phyloP scores from a whole-genome alignment of 2,797 vertebrate genomes.

The Carapus acus region DNA sequence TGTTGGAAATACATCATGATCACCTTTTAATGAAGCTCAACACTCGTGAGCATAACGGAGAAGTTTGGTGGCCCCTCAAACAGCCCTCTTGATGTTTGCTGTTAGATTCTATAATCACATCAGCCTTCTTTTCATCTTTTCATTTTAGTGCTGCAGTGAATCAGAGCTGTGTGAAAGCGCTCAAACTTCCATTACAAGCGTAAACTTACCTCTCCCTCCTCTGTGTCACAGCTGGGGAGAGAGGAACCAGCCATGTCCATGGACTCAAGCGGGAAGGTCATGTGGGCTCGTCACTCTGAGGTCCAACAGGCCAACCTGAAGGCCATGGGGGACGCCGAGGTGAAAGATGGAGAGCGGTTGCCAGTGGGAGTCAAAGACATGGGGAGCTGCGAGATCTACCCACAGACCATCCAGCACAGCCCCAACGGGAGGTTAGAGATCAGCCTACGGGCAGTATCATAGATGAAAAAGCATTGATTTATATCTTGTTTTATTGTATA shows the following conservation, averaged over 20 bases:
- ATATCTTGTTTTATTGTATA: too few species aligned
- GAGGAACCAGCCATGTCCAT: constrained; percentile 96
- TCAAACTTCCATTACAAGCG: too few species aligned
- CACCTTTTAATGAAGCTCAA: too few species aligned
- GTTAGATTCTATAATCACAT: too few species aligned
- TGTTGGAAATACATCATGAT: too few species aligned
- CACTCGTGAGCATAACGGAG: too few species aligned
- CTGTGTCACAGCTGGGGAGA: constrained; percentile 78
- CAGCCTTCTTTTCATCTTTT: not conserved
- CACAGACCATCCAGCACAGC: constrained; percentile 93
- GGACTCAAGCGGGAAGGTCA: constrained; percentile 92
- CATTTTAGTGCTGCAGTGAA: not conserved
- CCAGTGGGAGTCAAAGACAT: constrained; percentile 89
- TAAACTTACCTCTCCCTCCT: not conserved
- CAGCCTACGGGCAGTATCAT: too few species aligned
- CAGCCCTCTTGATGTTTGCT: too few species aligned
- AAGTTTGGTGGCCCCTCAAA: too few species aligned
- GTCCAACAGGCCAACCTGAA: constrained; percentile 93
- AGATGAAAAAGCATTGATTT: too few species aligned
- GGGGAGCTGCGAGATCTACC: constrained; percentile 96
- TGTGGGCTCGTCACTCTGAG: constrained; percentile 93
- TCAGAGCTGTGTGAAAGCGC: too few species aligned
- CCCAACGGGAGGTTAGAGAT: constrained; percentile 84
- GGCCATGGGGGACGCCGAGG: constrained; percentile 88
- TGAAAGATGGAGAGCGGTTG: constrained; percentile 87